Conservation (phyloP, 2,113 vertebrate genomes). For the Coptodon rendalli region DNA sequence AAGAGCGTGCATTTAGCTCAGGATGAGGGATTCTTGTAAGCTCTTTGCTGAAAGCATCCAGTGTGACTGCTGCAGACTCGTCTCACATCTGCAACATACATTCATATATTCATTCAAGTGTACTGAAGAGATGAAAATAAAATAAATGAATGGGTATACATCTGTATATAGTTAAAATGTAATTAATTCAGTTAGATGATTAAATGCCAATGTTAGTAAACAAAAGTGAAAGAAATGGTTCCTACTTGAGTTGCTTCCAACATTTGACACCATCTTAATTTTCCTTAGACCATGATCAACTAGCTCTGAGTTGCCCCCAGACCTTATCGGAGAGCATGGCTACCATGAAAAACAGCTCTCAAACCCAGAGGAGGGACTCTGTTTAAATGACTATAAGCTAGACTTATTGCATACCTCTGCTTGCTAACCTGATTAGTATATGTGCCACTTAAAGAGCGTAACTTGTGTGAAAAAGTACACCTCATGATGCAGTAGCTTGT, state of each 20-base stretch:
- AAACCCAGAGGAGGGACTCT: not conserved
- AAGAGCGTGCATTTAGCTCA: conserved; percentile 12
- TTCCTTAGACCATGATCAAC: not conserved
- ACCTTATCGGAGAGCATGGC: not conserved
- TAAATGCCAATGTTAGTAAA: not conserved
- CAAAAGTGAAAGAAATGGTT: not conserved
- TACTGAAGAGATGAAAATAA: not conserved
- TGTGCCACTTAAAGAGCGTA: not conserved
- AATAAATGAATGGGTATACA: not conserved
- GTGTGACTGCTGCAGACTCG: conserved; percentile 10
- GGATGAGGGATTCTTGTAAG: conserved; percentile 5
- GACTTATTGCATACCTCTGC: not conserved
- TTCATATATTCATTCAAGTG: not conserved
- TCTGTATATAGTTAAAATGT: not conserved
- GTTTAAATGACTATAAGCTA: not conserved
- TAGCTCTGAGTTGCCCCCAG: not conserved
- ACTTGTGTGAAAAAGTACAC: not conserved
- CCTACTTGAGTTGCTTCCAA: not conserved
- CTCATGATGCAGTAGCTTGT: not conserved
- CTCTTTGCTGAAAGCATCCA: not conserved
- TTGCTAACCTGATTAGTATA: not conserved
- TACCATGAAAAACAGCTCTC: not conserved
- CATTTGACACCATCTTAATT: not conserved
- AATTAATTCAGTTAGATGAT: not conserved
- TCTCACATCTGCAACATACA: not conserved